Conservation (phyloP, 1,140 invertebrate genomes). For the Drosophila triauraria region DNA sequence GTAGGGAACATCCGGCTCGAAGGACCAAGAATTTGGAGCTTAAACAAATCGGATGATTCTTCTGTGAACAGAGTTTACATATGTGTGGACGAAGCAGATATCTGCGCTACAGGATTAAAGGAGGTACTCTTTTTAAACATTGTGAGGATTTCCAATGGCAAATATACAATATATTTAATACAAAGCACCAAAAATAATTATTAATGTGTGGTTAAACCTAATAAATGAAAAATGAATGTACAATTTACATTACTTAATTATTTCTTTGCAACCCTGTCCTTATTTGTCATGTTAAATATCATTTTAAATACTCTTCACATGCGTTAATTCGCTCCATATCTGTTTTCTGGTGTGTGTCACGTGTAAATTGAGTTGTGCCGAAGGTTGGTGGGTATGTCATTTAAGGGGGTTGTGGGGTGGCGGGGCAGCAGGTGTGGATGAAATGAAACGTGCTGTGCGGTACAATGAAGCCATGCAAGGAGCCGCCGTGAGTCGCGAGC, state of each 20-base stretch:
- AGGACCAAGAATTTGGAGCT: too few relatives aligned
- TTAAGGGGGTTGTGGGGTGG: slow-evolving; percentile 1
- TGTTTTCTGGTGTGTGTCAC: slow-evolving; percentile 61
- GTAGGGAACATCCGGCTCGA: background rate
- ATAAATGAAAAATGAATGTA: background rate
- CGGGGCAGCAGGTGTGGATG: slow-evolving; percentile 52
- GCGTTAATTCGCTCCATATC: slow-evolving; percentile 58
- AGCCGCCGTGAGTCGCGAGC: slow-evolving; percentile 31
- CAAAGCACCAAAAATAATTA: too few relatives aligned
- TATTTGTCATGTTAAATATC: background rate
- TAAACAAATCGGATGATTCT: too few relatives aligned
- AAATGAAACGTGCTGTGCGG: slow-evolving; percentile 79
- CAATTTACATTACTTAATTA: background rate
- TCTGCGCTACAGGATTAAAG: too few relatives aligned
- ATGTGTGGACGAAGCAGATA: too few relatives aligned
- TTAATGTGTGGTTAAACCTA: too few relatives aligned
- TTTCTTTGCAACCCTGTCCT: background rate
- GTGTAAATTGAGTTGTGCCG: slow-evolving; percentile 77
- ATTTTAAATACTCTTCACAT: slow-evolving; percentile 33
- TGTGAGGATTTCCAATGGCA: too few relatives aligned
- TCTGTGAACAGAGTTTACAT: too few relatives aligned
- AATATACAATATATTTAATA: too few relatives aligned
- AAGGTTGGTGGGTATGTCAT: slow-evolving; percentile 7
- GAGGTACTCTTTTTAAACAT: too few relatives aligned
- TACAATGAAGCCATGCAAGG: slow-evolving; percentile 80